Conservation (phyloP, 2,113 vertebrate genomes). For the Delphinapterus leucas region DNA sequence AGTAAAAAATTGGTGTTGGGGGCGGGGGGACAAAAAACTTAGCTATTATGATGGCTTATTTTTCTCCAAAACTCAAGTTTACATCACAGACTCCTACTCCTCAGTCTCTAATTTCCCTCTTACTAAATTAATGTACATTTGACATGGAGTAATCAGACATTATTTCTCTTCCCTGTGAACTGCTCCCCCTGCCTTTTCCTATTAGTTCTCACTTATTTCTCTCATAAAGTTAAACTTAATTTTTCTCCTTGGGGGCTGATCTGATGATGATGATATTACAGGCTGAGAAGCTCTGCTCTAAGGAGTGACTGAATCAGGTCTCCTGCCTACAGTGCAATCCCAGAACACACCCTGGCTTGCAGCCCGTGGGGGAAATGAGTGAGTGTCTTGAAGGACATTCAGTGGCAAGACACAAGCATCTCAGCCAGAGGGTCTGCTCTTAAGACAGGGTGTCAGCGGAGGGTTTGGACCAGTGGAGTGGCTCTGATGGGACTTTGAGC, state of each 20-base stretch:
- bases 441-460: fast-evolving
- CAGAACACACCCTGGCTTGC: neutral
- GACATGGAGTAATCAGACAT: neutral
- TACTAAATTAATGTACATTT: neutral
- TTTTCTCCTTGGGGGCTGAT: neutral
- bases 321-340: neutral
- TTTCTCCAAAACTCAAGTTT: neutral
- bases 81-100: neutral
- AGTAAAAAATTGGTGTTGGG: neutral
- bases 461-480: fast-evolving
- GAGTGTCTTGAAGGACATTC: no score
- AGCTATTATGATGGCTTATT: neutral
- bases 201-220: neutral
- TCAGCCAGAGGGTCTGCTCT: neutral
- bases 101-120: neutral
- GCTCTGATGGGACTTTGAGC: neutral
- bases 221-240: neutral
- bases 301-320: neutral
- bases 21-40: neutral
- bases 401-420: neutral
- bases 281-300: neutral
- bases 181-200: neutral
- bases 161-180: neutral
- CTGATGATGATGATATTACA: neutral
- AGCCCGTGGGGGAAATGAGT: no score